Conservation (phyloP, 2,113 vertebrate genomes). For the Rafetus swinhoei region DNA sequence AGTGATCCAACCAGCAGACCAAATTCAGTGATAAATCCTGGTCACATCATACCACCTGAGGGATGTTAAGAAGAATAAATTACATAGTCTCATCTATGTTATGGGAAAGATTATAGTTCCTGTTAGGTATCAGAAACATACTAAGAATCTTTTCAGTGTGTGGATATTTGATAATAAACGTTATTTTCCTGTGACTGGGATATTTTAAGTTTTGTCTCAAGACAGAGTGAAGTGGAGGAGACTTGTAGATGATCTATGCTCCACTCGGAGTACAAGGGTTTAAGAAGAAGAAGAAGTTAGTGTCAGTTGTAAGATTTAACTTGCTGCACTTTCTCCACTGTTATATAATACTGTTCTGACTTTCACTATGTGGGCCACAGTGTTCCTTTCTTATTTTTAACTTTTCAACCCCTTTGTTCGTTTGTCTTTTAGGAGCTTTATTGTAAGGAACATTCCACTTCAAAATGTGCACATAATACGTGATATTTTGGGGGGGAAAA, state of each 20-base stretch:
- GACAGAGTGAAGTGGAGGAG: too few species aligned
- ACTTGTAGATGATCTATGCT: too few species aligned
- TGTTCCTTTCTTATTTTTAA: conserved; percentile 60
- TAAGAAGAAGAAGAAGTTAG: background rate
- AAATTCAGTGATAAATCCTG: too few species aligned
- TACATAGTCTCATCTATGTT: background rate
- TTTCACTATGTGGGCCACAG: conserved; percentile 42
- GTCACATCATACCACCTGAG: too few species aligned
- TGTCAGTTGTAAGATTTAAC: background rate
- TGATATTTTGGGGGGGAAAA: background rate
- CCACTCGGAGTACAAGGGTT: too few species aligned
- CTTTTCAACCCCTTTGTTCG: conserved; percentile 50
- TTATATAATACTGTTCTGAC: conserved; percentile 53
- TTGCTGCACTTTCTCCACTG: background rate
- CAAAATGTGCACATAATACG: background rate
- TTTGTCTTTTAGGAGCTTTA: conserved; percentile 3
- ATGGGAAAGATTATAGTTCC: background rate
- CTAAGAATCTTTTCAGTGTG: background rate
- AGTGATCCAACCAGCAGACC: too few species aligned
- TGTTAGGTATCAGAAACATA: background rate
- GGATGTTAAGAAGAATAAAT: background rate
- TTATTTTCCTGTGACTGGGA: background rate
- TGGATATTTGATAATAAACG: background rate
- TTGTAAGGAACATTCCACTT: conserved; percentile 2
- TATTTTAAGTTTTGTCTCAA: background rate